These are phyloP conservation scores for Okamejei kenojei DNA, from an alignment of 2,797 vertebrate genomes.

Conservation along the genomic window DNA sequence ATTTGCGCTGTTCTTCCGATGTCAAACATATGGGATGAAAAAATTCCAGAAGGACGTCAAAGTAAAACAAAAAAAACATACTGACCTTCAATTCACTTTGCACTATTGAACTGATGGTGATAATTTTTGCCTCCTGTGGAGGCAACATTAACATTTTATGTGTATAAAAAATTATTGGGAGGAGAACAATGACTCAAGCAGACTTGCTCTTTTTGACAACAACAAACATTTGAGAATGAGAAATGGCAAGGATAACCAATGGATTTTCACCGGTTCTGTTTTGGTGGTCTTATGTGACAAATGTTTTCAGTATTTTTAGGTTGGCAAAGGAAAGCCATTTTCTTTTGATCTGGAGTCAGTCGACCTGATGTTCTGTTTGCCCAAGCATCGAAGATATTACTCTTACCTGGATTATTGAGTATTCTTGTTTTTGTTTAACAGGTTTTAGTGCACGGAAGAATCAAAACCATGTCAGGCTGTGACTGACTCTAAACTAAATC, in stretches of 20 bases:
- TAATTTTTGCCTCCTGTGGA: neutral
- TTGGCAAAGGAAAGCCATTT: neutral
- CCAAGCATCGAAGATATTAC: neutral
- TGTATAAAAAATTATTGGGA: neutral
- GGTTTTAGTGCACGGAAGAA: neutral
- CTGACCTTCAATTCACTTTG: neutral
- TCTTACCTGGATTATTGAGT: neutral
- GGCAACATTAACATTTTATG: neutral
- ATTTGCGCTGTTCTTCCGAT: neutral
- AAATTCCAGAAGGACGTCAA: neutral
- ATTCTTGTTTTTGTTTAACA: neutral
- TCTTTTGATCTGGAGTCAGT: neutral
- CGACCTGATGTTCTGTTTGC: neutral
- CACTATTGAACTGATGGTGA: neutral
- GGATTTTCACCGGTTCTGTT: neutral
- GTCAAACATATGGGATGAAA: conserved; percentile 13
- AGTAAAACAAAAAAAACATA: neutral
- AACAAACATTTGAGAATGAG: neutral
- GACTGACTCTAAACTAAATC: neutral
- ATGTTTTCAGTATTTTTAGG: neutral
- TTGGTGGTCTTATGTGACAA: neutral
- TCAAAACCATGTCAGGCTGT: neutral
- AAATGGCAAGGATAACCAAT: neutral
- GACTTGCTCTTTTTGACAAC: neutral
- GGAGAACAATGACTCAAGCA: neutral